A percentile compares a stretch with the other conserved stretches of the same genome.
These are phyloP conservation scores for Deilephila elpenor DNA, from an alignment of 2,888 invertebrate genomes.

Conservation along the genomic window DNA sequence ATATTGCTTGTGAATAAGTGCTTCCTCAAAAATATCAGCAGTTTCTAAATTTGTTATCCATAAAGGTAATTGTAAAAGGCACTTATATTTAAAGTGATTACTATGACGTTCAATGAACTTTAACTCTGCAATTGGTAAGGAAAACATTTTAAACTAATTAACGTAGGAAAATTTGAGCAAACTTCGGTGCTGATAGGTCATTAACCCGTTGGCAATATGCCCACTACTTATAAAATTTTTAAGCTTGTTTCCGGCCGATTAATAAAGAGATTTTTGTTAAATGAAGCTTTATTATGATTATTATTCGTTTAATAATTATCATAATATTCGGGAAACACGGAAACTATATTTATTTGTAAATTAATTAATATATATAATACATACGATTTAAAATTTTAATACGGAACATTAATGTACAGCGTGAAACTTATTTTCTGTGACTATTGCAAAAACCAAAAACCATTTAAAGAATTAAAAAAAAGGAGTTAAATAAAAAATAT, in stretches of 20 bases:
- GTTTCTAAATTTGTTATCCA: background rate
- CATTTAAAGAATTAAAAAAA: background rate
- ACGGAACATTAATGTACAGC: too few relatives aligned
- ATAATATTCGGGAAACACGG: background rate
- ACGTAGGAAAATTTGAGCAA: conserved; percentile 21
- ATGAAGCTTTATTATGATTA: conserved; percentile 5
- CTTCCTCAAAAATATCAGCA: background rate
- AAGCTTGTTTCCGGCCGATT: background rate
- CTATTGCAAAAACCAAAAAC: too few relatives aligned
- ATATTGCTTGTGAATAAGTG: background rate
- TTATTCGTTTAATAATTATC: background rate
- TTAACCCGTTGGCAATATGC: conserved; percentile 26
- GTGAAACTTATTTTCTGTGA: too few relatives aligned
- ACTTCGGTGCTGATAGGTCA: conserved; percentile 23
- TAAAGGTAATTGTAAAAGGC: background rate
- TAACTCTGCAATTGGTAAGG: conserved; percentile 8
- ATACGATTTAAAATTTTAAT: too few relatives aligned
- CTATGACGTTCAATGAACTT: background rate
- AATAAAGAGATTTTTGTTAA: conserved; percentile 5
- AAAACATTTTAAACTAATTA: conserved; percentile 26
- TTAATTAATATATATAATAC: too few relatives aligned
- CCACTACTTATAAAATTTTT: conserved; percentile 23
- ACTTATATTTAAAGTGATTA: background rate
- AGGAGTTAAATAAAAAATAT: too few relatives aligned
- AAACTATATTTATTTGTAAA: too few relatives aligned